phyloP scores from a whole-genome alignment of 2,113 vertebrate species.

The Oreotrochilus melanogaster region DNA sequence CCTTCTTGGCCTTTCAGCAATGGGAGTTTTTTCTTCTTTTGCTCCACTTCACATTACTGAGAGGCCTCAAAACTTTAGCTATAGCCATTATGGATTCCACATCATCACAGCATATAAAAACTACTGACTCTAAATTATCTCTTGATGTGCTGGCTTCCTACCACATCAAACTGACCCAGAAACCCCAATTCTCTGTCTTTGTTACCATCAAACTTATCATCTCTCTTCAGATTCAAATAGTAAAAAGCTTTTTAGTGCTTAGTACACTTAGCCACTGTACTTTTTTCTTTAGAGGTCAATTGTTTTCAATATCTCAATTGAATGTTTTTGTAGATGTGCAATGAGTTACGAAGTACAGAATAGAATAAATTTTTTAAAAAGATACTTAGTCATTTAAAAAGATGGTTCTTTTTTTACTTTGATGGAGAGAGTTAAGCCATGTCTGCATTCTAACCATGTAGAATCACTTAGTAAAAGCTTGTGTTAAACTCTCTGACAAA shows the following conservation, averaged over 20 bases:
- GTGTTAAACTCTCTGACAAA: not conserved
- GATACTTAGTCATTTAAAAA: not conserved
- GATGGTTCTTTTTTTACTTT: not conserved
- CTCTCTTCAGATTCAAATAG: not conserved
- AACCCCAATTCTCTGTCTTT: not conserved
- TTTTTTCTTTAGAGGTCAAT: constrained; percentile 35
- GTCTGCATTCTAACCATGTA: not conserved
- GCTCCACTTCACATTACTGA: not conserved
- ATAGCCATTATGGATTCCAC: not conserved
- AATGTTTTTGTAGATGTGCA: constrained; percentile 46
- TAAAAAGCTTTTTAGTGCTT: constrained; percentile 20
- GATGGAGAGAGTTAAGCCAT: not conserved
- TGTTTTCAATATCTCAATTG: constrained; percentile 58
- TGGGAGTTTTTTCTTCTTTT: not conserved
- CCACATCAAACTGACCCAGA: not conserved
- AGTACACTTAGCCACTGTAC: not conserved
- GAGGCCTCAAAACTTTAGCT: not conserved
- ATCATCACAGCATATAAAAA: not conserved
- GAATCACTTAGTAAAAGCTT: not conserved
- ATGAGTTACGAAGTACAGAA: not conserved
- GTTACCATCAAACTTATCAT: not conserved
- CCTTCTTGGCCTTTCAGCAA: not conserved
- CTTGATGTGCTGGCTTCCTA: not conserved
- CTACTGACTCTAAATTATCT: not conserved
- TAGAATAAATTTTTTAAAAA: not conserved